Base-by-base conservation (phyloP, 2,113 vertebrate genomes). In the Todiramphus saurophagus region DNA sequence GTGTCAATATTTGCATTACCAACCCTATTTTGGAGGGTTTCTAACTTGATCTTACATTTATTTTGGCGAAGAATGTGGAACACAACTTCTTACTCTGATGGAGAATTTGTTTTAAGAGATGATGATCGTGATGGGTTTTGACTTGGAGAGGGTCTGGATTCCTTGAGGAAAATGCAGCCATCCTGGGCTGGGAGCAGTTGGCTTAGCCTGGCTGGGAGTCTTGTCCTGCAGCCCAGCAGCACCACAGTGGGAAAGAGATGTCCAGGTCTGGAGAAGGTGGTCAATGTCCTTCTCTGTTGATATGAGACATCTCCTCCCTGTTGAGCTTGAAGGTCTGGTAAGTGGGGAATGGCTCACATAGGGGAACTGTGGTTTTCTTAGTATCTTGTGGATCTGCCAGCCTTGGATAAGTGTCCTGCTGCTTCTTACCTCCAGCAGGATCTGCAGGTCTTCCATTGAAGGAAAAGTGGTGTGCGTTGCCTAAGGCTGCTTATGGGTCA, bases 1-100 rank as follows among this genome's bases (percentile, higher is more conserved):
- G 86, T 97, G 96, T 97, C 96, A 97, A 96, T 96, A 97, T 96
- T 97, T 97, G 95, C 70, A 83, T 96, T 97, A 94, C 94, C 93
- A 97, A 89, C 89, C 85, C 89, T 94, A 82, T 97, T 97, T 95
- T 96, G 86, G 96, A 95, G 86, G 72, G 83, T 96, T 92, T 95
- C 95, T 93, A 35, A 91, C 84, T 96, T 83, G 80, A 94, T 96
- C 94, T 96, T 93, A 23, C 83, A 89, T 97, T 97, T 97, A 96
- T 97, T 95, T 97, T 97, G 97, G 97, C 87, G 2, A 87, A 81
- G 95, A 96, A 90, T 1, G 3, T 89, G 91, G 96, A 97, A 93
- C 82, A 10, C 74, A 74, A 74, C 72, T 90, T 74, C 78, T 93
- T 93, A 80, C 50, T 87, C 33, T 30, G 59, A 79, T 93, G 93